phyloP scores from a whole-genome alignment of 2,113 vertebrate genomes.

The Pleuronectes platessa region DNA sequence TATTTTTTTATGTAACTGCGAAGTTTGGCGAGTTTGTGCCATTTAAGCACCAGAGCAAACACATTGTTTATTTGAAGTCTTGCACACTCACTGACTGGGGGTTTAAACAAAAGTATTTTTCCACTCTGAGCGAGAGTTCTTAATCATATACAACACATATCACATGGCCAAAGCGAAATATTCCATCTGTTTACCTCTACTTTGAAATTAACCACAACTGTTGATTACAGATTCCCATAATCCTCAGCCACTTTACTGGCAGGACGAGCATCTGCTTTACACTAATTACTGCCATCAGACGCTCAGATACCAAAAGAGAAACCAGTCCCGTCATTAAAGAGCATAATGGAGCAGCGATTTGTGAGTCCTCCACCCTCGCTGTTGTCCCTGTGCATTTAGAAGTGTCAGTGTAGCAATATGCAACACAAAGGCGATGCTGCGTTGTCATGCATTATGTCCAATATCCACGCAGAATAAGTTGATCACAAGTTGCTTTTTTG shows the following conservation, averaged over 20 bases:
- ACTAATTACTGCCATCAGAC: constrained; percentile 24
- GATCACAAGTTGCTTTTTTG: constrained; percentile 37
- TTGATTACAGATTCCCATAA: constrained; percentile 13
- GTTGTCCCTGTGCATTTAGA: constrained; percentile 11
- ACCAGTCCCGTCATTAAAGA: constrained; percentile 34
- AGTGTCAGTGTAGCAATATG: constrained; percentile 29
- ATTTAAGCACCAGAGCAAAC: constrained; percentile 12
- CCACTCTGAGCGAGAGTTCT: constrained; percentile 7
- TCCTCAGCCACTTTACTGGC: constrained; percentile 37
- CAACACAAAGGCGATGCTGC: constrained; percentile 6
- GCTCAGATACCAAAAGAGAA: constrained; percentile 13
- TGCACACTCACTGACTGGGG: constrained; percentile 7
- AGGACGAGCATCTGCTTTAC: constrained; percentile 21
- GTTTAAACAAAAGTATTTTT: background rate
- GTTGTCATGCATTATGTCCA: background rate
- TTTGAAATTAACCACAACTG: background rate
- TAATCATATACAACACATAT: constrained; percentile 38
- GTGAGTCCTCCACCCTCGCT: constrained; percentile 22
- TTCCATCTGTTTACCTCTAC: constrained; percentile 4
- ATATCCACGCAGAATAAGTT: constrained; percentile 5
- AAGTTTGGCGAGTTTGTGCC: constrained; percentile 17
- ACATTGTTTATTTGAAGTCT: constrained; percentile 19
- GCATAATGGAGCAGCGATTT: constrained; percentile 23
- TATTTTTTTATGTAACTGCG: constrained; percentile 31
- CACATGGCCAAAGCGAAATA: constrained; percentile 10